Evolutionary conservation across 2,888 invertebrate species (phyloP).

Genomic region (Lochmaea capreae): DNA sequence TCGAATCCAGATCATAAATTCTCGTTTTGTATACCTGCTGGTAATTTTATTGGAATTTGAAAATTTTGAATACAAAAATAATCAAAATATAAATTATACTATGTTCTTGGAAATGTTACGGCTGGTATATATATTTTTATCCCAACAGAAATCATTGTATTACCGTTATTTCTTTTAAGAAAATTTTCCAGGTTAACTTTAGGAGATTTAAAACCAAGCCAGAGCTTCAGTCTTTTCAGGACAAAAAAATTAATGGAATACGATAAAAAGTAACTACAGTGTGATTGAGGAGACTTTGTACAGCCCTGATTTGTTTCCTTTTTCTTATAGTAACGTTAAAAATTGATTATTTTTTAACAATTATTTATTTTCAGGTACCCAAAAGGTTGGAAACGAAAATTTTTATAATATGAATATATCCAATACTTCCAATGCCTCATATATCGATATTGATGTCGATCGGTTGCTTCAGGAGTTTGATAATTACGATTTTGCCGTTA

Average conservation of each 20-base stretch:
- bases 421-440: slow-evolving; percentile 4
- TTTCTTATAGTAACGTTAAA: too few relatives aligned
- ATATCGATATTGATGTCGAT: background rate
- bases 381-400: background rate
- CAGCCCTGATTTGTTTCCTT: too few relatives aligned
- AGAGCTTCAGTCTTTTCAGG: too few relatives aligned
- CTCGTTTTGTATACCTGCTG: slow-evolving; percentile 10
- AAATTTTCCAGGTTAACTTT: too few relatives aligned
- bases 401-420: background rate
- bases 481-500: slow-evolving; percentile 63
- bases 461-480: slow-evolving; percentile 16
- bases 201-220: too few relatives aligned
- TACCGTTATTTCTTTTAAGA: background rate
- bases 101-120: background rate
- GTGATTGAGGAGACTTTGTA: too few relatives aligned
- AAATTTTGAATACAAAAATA: slow-evolving; percentile 17
- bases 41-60: slow-evolving; percentile 20
- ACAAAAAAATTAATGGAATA: too few relatives aligned
- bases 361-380: background rate
- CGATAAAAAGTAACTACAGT: too few relatives aligned
- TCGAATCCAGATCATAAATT: slow-evolving; percentile 12
- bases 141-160: background rate
- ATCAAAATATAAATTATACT: slow-evolving; percentile 17
- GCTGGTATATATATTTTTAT: background rate
- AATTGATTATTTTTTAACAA: too few relatives aligned